phyloP scores from a whole-genome alignment of 2,888 invertebrate genomes.

The Autographa pulchrina region DNA sequence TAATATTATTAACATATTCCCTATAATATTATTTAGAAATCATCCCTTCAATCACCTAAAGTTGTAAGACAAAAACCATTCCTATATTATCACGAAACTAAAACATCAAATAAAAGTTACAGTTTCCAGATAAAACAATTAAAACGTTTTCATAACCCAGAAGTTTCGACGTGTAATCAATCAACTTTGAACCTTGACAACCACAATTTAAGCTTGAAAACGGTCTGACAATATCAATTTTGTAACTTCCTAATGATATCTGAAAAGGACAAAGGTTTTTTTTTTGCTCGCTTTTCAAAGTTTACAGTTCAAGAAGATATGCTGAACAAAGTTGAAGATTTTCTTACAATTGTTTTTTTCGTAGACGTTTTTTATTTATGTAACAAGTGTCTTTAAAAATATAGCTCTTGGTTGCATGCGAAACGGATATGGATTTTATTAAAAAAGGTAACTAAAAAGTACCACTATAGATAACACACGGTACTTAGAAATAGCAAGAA shows the following conservation, averaged over 20 bases:
- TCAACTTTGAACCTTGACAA: background rate
- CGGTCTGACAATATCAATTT: constrained; percentile 5
- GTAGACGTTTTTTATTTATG: background rate
- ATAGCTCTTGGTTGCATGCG: background rate
- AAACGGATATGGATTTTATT: too few relatives aligned
- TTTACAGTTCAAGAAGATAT: background rate
- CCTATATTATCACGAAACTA: background rate
- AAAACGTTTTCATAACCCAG: background rate
- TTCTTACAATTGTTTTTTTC: background rate
- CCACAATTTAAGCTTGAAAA: constrained; percentile 2
- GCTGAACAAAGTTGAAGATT: background rate
- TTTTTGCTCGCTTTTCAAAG: background rate
- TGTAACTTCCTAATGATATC: constrained; percentile 8
- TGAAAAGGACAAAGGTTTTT: background rate
- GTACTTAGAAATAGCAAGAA: too few relatives aligned
- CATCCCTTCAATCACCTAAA: background rate
- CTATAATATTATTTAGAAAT: background rate
- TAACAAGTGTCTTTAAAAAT: background rate
- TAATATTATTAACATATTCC: too few relatives aligned
- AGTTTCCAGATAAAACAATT: background rate
- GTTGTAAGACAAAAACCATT: background rate
- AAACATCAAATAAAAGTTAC: background rate
- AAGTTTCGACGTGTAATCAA: background rate
- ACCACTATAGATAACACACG: too few relatives aligned
- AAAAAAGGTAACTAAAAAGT: too few relatives aligned